Percentiles rank a stretch among this genome's conserved stretches.
Conservation (phyloP, 1,140 invertebrate genomes). For the Lepidurus apus region DNA sequence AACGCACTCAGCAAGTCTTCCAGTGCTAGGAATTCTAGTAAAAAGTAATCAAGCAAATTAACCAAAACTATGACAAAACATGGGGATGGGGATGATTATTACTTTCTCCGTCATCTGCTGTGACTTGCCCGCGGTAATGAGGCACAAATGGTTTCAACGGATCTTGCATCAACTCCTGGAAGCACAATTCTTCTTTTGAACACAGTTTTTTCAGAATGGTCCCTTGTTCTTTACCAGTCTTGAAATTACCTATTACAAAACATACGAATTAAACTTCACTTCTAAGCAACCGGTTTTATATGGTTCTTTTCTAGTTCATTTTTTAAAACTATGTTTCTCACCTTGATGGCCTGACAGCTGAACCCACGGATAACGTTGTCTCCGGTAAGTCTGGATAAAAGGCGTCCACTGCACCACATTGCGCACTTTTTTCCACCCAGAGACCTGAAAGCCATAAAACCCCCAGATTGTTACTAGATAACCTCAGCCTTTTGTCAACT, state of each 20-base stretch:
- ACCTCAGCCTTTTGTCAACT: conserved; percentile 19
- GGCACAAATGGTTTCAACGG: conserved; percentile 80
- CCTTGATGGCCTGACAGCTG: conserved; percentile 86
- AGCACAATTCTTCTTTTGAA: conserved; percentile 79
- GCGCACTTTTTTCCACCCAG: conserved; percentile 84
- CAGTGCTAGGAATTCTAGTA: conserved; percentile 68
- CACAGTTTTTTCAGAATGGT: conserved; percentile 91
- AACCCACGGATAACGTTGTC: conserved; percentile 91
- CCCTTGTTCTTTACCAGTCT: conserved; percentile 81
- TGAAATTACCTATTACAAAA: conserved; percentile 67
- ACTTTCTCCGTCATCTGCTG: conserved; percentile 72
- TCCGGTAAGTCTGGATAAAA: conserved; percentile 94
- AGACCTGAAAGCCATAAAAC: conserved; percentile 62
- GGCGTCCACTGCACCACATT: conserved; percentile 93
- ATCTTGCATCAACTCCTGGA: conserved; percentile 80
- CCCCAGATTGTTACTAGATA: conserved; percentile 29
- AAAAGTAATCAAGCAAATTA: conserved; percentile 26
- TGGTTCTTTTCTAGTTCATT: not conserved
- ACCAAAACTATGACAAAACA: not conserved
- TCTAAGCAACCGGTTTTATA: not conserved
- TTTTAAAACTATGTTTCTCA: conserved; percentile 34
- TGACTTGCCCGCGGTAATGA: conserved; percentile 78
- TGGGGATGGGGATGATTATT: conserved; percentile 38
- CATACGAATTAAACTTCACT: conserved; percentile 8
- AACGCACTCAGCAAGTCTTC: conserved; percentile 89